Evolutionary conservation across 1,140 invertebrate species (phyloP).

Genomic region (Drosophila melanogaster): Release_6_plus_ISO1_MT NC_004354.4:11779501-11780000

Average conservation of each 20-base stretch:
- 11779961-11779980: constrained; percentile 22
- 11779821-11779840: constrained; percentile 31
- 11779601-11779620: background rate
- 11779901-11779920: constrained; percentile 60
- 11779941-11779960: constrained; percentile 35
- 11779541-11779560: constrained; percentile 40
- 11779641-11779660: background rate
- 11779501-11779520: constrained; percentile 10
- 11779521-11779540: constrained; percentile 50
- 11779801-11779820: constrained; percentile 81
- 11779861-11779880: constrained; percentile 9
- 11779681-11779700: background rate
- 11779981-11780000: background rate
- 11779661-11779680: background rate
- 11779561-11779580: constrained; percentile 43
- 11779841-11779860: constrained; percentile 12
- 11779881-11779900: constrained; percentile 43
- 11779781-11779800: constrained; percentile 84
- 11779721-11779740: constrained; percentile 35
- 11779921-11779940: constrained; percentile 23
- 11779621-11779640: background rate
- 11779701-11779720: constrained; percentile 1
- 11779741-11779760: constrained; percentile 51
- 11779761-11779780: constrained; percentile 82
- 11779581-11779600: constrained; percentile 48